A percentile compares a stretch with the other conserved stretches of the same genome.
phyloP scores from a whole-genome alignment of 2,113 vertebrate species.

The Myanophis thanlyinensis region DNA sequence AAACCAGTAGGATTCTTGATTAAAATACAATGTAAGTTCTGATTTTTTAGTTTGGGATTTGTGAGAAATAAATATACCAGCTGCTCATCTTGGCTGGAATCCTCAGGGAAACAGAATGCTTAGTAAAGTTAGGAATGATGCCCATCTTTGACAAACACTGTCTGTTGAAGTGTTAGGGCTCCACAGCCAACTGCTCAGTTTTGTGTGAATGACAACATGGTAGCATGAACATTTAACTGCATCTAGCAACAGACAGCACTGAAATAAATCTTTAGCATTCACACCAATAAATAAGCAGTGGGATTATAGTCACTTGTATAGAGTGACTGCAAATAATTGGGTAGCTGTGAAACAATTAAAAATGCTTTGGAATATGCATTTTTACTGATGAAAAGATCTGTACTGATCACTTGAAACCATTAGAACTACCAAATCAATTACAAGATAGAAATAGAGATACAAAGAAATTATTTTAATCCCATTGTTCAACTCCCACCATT shows the following conservation, averaged over 20 bases:
- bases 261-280: constrained; percentile 31
- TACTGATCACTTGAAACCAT: not conserved
- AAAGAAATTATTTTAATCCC: not conserved
- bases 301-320: constrained; percentile 17
- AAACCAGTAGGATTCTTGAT: not conserved
- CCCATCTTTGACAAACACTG: constrained; percentile 32
- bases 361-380: not conserved
- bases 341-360: not conserved
- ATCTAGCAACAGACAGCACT: constrained; percentile 34
- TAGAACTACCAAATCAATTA: not conserved
- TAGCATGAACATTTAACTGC: constrained; percentile 22
- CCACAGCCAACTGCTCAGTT: constrained; percentile 39
- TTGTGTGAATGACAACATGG: not conserved
- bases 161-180: constrained; percentile 26
- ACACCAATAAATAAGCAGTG: constrained; percentile 36
- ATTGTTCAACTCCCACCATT: not conserved
- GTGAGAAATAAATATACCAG: constrained; percentile 32
- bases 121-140: constrained; percentile 29
- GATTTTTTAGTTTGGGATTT: constrained; percentile 37
- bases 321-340: constrained; percentile 9
- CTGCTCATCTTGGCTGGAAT: constrained; percentile 35
- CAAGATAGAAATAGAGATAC: not conserved
- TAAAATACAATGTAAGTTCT: constrained; percentile 19
- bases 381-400: not conserved
- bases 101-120: constrained; percentile 15